A percentile compares a stretch with the other conserved stretches of the same genome.
Evolutionary conservation across 2,888 invertebrate genomes (phyloP).

Genomic region (Amphipyra berbera): DNA sequence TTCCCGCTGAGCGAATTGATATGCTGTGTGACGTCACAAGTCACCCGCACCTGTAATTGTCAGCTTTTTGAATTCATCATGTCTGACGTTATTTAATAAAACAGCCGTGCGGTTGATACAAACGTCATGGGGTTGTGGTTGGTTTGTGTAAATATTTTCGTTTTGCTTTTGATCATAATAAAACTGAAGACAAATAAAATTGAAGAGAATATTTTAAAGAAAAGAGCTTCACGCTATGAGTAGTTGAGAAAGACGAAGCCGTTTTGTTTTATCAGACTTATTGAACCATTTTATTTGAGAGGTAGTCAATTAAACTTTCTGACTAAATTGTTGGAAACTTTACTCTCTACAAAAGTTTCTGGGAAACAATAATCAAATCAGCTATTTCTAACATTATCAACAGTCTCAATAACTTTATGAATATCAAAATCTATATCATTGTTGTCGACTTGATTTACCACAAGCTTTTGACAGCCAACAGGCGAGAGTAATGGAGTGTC

Average conservation of each 20-base stretch:
- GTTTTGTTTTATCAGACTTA: conserved; percentile 44
- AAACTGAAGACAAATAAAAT: conserved; percentile 33
- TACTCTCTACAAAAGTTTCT: conserved; percentile 6
- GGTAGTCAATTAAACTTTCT: conserved; percentile 36
- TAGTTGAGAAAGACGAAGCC: background rate
- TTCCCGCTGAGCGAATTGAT: conserved; percentile 53
- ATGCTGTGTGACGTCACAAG: conserved; percentile 53
- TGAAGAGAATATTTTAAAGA: conserved; percentile 30
- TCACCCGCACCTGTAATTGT: conserved; percentile 70
- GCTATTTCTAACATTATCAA: conserved; percentile 10
- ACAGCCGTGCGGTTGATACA: conserved; percentile 46
- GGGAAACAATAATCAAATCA: conserved; percentile 29
- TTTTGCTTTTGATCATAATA: conserved; percentile 42
- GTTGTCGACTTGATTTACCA: conserved; percentile 22
- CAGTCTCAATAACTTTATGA: background rate
- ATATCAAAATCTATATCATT: conserved; percentile 11
- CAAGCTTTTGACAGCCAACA: conserved; percentile 30
- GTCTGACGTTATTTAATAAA: conserved; percentile 73
- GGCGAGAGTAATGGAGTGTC: conserved; percentile 42
- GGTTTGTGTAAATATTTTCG: conserved; percentile 40
- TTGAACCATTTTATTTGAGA: conserved; percentile 47
- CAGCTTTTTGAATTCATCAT: conserved; percentile 64
- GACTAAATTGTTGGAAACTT: conserved; percentile 25
- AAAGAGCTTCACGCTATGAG: conserved; percentile 9
- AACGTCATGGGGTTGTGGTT: conserved; percentile 1